Conservation (phyloP, 2,113 vertebrate genomes). For the Salminus brasiliensis region DNA sequence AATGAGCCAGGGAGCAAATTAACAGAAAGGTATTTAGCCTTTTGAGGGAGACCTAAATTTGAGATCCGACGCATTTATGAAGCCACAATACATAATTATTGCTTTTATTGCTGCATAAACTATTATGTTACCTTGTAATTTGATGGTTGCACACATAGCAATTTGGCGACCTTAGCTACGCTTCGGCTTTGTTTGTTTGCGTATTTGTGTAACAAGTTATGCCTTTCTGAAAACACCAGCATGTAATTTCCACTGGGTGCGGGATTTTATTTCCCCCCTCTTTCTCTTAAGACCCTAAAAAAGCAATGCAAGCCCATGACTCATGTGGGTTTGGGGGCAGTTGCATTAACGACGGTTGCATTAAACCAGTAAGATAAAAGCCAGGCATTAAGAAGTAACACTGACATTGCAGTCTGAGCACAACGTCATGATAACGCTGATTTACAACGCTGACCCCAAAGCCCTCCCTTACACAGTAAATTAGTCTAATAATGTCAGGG, state of each 20-base stretch:
- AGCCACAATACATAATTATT: constrained; percentile 80
- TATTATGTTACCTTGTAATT: constrained; percentile 85
- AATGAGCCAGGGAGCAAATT: constrained; percentile 66
- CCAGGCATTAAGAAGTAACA: constrained; percentile 12
- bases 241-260: constrained; percentile 74
- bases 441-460: background rate
- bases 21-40: constrained; percentile 73
- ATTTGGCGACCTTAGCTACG: constrained; percentile 79
- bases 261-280: constrained; percentile 56
- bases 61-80: constrained; percentile 74
- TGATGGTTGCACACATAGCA: constrained; percentile 78
- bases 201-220: constrained; percentile 78
- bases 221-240: constrained; percentile 63
- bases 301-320: constrained; percentile 40
- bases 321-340: constrained; percentile 32
- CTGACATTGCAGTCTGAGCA: background rate
- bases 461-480: background rate
- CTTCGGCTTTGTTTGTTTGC: constrained; percentile 83
- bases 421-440: background rate
- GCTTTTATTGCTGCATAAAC: constrained; percentile 80
- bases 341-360: constrained; percentile 30
- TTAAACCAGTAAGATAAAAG: constrained; percentile 10
- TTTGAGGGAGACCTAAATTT: constrained; percentile 76
- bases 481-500: background rate
- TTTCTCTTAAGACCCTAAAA: constrained; percentile 42